These are phyloP conservation scores for Drosophila nigricruria DNA, from an alignment of 2,888 invertebrate genomes.

Conservation along the genomic window DNA sequence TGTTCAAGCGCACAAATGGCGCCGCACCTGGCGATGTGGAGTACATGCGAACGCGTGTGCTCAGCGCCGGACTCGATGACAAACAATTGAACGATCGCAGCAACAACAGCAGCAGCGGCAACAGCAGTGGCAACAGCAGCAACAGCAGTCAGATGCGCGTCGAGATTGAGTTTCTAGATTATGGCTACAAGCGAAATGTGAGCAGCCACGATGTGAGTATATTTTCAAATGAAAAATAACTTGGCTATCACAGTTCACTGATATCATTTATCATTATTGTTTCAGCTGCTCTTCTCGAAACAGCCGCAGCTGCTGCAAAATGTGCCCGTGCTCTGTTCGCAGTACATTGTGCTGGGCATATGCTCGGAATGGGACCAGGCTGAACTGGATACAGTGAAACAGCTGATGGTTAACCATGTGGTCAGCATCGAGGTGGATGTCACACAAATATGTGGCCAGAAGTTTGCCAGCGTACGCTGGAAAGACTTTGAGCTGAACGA, in stretches of 20 bases:
- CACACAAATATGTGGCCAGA: constrained; percentile 75
- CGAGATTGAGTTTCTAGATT: constrained; percentile 89
- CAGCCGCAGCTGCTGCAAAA: constrained; percentile 76
- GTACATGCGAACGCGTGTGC: constrained; percentile 85
- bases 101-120: not conserved
- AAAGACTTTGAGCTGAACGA: constrained; percentile 83
- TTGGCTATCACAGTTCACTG: constrained; percentile 10
- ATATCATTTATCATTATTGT: constrained; percentile 15
- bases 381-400: constrained; percentile 75
- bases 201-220: constrained; percentile 86
- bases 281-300: constrained; percentile 82
- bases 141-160: constrained; percentile 86
- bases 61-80: constrained; percentile 56
- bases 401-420: constrained; percentile 75
- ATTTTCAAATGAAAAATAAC: not conserved
- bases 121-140: not conserved
- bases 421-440: constrained; percentile 73
- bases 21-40: constrained; percentile 77
- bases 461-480: constrained; percentile 83
- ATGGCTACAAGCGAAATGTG: constrained; percentile 88
- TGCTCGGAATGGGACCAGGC: constrained; percentile 81
- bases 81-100: constrained; percentile 72
- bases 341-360: constrained; percentile 82
- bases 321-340: constrained; percentile 78
- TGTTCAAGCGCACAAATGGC: constrained; percentile 85